Conservation (phyloP, 1,140 invertebrate species). For the Monomorium pharaonis region DNA sequence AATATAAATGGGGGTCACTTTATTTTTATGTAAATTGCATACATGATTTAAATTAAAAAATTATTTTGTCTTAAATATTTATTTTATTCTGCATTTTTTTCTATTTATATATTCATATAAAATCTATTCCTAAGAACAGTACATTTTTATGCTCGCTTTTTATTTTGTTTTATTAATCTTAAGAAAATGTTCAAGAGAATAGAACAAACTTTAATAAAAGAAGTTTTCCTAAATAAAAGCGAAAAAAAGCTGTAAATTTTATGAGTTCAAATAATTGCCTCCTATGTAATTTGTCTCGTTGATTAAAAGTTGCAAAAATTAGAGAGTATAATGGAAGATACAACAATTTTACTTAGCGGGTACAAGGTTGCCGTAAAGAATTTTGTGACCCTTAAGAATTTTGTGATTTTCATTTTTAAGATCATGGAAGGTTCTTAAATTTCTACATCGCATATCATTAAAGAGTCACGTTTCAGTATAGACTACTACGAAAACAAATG, state of each 20-base stretch:
- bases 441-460: too few relatives aligned
- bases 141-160: background rate
- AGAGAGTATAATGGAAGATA: background rate
- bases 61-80: background rate
- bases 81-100: background rate
- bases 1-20: too few relatives aligned
- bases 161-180: background rate
- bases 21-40: background rate
- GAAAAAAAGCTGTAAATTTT: background rate
- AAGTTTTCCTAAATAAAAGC: background rate
- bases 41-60: background rate
- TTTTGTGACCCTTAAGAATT: background rate
- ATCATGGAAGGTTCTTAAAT: background rate
- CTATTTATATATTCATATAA: background rate
- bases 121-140: background rate
- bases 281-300: background rate
- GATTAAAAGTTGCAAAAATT: background rate
- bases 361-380: background rate
- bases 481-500: background rate
- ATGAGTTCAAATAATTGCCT: background rate
- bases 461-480: background rate
- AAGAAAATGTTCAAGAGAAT: background rate
- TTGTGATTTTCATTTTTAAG: constrained; percentile 22
- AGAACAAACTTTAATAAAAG: background rate
- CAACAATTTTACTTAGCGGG: background rate